Evolutionary conservation across 2,888 invertebrate species (phyloP), one percentile per base, ranked within the genome.

Genomic region (Chydorus sphaericus): DNA sequence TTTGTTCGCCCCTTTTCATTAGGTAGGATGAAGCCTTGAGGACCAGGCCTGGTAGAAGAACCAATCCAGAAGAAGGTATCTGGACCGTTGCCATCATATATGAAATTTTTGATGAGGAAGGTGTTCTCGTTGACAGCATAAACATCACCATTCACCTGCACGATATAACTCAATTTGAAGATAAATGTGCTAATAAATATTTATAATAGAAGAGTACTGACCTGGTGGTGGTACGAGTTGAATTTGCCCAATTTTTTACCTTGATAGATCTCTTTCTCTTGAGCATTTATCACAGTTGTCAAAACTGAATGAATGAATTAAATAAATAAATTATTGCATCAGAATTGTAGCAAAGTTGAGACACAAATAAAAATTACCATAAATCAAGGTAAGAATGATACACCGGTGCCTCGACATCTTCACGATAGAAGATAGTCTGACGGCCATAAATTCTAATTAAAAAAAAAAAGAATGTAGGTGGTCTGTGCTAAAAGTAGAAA

Each of bases 1-100:
- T 91, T 89, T 0, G 88, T 89, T 66, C 88, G 85, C 68, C 87
- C 87, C 69, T 79, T 78, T 68, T 89, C 84, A 65, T 92, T 86
- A 1, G 91, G 86, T 48, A 92, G 83, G 56, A 91, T 90, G 67
- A 91, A 91, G 6, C 92, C 92, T 68, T 90, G 85, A 0, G 88
- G 88, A 0, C 90, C 89, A 0, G 91, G 89, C 20, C 89, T 74
- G 64, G 83, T 85, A 11, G 64, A 63, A 0, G 85, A 76, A n/a
- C 92, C 92, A 0, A 89, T 85, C 90, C 90, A 92, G 71, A 92
- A 92, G 71, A 88, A 92, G 2, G 91, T 85, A 67, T 92, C 92
- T 10, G 83, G 84, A 0, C 90, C 91, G 48, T 85, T 85, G 38
- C 91, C 92, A 67, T 92, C 91, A 63, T 92, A 92, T 67, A 81